Evolutionary conservation across 2,888 invertebrate genomes (phyloP).

Genomic region (Eumerus sabulonum): DNA sequence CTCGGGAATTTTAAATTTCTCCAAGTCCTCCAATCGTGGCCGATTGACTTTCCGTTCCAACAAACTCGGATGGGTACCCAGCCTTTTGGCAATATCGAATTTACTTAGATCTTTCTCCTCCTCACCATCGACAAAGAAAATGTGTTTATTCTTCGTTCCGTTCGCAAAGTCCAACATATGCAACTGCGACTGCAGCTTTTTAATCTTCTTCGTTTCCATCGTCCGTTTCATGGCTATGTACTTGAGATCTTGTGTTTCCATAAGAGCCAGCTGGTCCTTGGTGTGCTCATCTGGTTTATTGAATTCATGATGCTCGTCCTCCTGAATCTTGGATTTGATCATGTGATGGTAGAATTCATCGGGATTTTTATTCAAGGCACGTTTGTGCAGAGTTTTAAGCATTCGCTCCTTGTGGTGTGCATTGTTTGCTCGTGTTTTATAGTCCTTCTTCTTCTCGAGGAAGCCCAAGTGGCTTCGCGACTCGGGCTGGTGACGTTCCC

Average conservation of each 20-base stretch:
- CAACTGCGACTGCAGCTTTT: constrained; percentile 85
- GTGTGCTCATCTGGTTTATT: constrained; percentile 87
- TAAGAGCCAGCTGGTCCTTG: constrained; percentile 90
- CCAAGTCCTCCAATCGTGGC: constrained; percentile 82
- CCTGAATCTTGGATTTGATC: constrained; percentile 89
- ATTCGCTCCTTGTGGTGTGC: constrained; percentile 90
- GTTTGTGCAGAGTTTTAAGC: constrained; percentile 88
- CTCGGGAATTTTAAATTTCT: constrained; percentile 81
- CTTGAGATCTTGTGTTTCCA: constrained; percentile 94
- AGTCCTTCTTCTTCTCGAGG: constrained; percentile 94
- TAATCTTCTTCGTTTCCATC: constrained; percentile 87
- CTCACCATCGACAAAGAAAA: constrained; percentile 87
- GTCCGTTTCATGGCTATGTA: constrained; percentile 93
- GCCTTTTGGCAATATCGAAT: constrained; percentile 85
- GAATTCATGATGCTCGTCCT: constrained; percentile 84
- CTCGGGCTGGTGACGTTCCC: constrained; percentile 91
- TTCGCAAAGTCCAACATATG: constrained; percentile 90
- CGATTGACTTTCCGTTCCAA: constrained; percentile 86
- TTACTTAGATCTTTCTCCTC: constrained; percentile 80
- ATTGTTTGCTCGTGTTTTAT: constrained; percentile 87
- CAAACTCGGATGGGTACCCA: constrained; percentile 87
- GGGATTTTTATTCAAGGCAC: constrained; percentile 95
- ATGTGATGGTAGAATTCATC: constrained; percentile 99
- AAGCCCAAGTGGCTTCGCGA: constrained; percentile 87
- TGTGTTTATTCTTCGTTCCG: constrained; percentile 86